phyloP scores from a whole-genome alignment of 2,888 invertebrate genomes.

The Nezara viridula region DNA sequence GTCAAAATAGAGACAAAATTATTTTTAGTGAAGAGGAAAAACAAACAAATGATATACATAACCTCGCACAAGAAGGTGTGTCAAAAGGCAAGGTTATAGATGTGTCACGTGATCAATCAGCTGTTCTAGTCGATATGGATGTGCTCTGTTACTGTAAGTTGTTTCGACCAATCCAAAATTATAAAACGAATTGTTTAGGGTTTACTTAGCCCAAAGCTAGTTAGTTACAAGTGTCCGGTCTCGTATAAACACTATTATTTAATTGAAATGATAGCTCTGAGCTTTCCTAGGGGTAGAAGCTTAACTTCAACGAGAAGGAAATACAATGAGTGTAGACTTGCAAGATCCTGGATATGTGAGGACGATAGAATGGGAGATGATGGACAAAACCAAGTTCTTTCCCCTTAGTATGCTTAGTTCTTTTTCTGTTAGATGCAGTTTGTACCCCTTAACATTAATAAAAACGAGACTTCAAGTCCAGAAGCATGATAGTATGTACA shows the following conservation, averaged over 20 bases:
- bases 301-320: constrained; percentile 38
- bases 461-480: constrained; percentile 95
- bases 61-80: constrained; percentile 36
- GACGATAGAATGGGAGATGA: constrained; percentile 98
- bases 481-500: constrained; percentile 85
- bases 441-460: constrained; percentile 94
- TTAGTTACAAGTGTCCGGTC: not conserved
- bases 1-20: not conserved
- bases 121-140: constrained; percentile 58
- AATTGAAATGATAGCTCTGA: constrained; percentile 57
- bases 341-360: constrained; percentile 75
- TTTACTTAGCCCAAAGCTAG: constrained; percentile 51
- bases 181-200: constrained; percentile 2
- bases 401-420: constrained; percentile 93
- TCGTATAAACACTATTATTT: constrained; percentile 20
- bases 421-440: constrained; percentile 78
- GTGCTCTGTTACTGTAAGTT: constrained; percentile 5
- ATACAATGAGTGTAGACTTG: constrained; percentile 51
- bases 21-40: not conserved
- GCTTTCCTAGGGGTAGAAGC: constrained; percentile 15
- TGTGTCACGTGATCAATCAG: constrained; percentile 50
- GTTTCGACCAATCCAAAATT: constrained; percentile 34
- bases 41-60: not conserved
- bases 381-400: constrained; percentile 95
- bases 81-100: constrained; percentile 22